phyloP scores from a whole-genome alignment of 2,888 invertebrate genomes.

The Papilio demoleus region DNA sequence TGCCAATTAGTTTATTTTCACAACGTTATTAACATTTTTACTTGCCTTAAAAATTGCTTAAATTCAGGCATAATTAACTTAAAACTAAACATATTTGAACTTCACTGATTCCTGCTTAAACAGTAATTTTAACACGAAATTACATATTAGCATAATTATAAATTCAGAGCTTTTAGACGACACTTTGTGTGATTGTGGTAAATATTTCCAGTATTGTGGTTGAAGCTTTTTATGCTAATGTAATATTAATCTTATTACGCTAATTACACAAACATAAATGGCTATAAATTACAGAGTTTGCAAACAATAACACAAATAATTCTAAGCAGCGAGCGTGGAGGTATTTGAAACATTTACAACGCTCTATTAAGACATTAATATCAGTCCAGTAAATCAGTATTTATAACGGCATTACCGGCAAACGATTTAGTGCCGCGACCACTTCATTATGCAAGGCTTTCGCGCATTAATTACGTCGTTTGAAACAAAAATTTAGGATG shows the following conservation, averaged over 20 bases:
- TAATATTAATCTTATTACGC: not conserved
- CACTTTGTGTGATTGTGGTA: not conserved
- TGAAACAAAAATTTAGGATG: conserved; percentile 35
- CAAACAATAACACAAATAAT: conserved; percentile 26
- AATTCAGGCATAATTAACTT: not conserved
- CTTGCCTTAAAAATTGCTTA: not conserved
- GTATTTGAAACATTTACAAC: conserved; percentile 24
- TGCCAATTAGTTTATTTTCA: conserved; percentile 8
- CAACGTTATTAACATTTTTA: conserved; percentile 3
- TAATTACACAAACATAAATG: not conserved
- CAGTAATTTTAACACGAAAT: conserved; percentile 3
- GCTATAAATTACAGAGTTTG: not conserved
- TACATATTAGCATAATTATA: conserved; percentile 6
- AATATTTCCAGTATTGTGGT: not conserved
- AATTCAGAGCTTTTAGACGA: conserved; percentile 10
- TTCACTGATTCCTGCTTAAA: not conserved
- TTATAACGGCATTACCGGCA: conserved; percentile 37
- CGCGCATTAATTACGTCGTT: conserved; percentile 36
- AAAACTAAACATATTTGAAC: not conserved
- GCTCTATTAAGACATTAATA: conserved; percentile 38
- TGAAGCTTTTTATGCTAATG: not conserved
- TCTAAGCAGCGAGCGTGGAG: not conserved
- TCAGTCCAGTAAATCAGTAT: conserved; percentile 36
- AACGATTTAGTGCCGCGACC: conserved; percentile 29
- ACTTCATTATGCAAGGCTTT: conserved; percentile 36